Conservation (phyloP, 1,140 invertebrate species). For the Rhyacophila brunnea region DNA sequence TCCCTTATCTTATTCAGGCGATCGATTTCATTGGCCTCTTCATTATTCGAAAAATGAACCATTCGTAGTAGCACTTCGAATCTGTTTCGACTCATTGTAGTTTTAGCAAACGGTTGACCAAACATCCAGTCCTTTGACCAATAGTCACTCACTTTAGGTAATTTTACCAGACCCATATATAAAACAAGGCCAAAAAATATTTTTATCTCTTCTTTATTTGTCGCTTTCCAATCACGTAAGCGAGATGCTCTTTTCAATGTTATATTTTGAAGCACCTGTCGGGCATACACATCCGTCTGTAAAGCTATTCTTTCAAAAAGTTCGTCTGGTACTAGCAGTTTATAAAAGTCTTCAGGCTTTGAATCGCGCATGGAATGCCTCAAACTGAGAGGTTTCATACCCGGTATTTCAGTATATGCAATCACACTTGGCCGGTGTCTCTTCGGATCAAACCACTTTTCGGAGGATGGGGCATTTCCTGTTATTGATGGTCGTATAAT, state of each 20-base stretch:
- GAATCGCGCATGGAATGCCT: neutral
- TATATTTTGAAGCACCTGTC: neutral
- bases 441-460: neutral
- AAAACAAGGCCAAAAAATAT: constrained; percentile 2
- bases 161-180: constrained; percentile 3
- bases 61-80: constrained; percentile 31
- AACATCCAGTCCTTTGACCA: neutral
- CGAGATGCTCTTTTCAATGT: neutral
- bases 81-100: constrained; percentile 22
- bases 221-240: neutral
- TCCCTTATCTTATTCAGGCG: constrained; percentile 29
- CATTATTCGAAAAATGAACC: constrained; percentile 33
- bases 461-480: too few species aligned
- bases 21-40: constrained; percentile 15
- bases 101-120: neutral
- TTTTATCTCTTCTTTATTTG: constrained; percentile 1
- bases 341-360: constrained; percentile 3
- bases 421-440: neutral
- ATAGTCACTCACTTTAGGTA: neutral
- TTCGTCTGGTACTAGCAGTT: constrained; percentile 1
- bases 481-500: neutral
- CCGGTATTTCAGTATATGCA: constrained; percentile 2
- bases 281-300: neutral
- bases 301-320: neutral
- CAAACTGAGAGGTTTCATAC: constrained; percentile 3